Evolutionary conservation across 2,113 vertebrate genomes (phyloP).

Genomic region (Daphoenositta chrysoptera): DNA sequence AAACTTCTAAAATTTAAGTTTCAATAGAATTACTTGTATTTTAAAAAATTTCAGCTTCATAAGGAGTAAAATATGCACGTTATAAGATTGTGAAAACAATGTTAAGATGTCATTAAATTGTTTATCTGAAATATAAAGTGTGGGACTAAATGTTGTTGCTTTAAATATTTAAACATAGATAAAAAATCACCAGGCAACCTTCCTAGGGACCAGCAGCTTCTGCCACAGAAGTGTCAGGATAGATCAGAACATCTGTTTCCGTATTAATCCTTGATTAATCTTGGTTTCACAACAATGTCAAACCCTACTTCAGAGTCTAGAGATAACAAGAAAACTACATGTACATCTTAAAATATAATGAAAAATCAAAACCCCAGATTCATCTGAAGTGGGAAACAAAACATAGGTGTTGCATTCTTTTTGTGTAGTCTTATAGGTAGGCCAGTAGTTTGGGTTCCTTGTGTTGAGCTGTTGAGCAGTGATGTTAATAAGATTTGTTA

Average conservation of each 20-base stretch:
- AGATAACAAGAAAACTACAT: background rate
- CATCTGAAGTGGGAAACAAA: background rate
- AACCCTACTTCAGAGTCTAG: background rate
- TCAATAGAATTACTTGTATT: background rate
- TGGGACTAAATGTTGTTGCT: background rate
- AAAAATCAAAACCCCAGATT: background rate
- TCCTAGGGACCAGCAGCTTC: background rate
- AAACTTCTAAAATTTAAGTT: background rate
- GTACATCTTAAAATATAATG: background rate
- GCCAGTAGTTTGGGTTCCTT: background rate
- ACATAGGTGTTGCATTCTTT: background rate
- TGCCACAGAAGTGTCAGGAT: background rate
- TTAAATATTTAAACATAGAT: background rate
- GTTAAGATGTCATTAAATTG: background rate
- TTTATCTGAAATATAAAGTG: background rate
- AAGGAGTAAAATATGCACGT: background rate
- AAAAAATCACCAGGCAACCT: background rate
- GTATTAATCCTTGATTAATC: background rate
- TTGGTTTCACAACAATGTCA: background rate
- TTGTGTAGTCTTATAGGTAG: background rate
- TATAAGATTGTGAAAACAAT: background rate
- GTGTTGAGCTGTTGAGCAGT: background rate
- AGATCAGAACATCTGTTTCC: background rate
- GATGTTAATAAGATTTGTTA: background rate
- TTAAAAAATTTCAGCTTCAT: background rate